Conservation (phyloP, 2,113 vertebrate species). For the Sclerurus mexicanus region DNA sequence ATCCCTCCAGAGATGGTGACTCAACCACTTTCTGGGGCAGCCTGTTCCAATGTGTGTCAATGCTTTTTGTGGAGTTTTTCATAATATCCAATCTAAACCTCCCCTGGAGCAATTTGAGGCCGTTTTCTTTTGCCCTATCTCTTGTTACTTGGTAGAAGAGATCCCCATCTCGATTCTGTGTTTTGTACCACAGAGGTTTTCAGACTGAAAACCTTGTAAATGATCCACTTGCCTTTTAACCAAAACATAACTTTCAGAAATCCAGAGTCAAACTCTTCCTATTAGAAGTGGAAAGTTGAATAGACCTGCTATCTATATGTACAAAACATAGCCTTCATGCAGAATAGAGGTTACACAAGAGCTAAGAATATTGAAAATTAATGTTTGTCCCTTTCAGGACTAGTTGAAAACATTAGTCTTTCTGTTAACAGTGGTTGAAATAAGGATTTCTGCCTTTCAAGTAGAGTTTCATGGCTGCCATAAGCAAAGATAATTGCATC, state of each 20-base stretch:
- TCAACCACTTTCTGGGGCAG: background rate
- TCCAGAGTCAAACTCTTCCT: background rate
- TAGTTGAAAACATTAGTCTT: background rate
- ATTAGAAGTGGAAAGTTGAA: background rate
- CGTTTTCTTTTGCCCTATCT: background rate
- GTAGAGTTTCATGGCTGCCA: background rate
- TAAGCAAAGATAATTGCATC: background rate
- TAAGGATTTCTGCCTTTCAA: background rate
- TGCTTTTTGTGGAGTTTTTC: background rate
- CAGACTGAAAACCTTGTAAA: background rate
- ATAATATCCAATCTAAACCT: background rate
- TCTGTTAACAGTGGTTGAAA: background rate
- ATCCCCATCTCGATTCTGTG: background rate
- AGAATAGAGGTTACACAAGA: background rate
- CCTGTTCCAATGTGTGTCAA: background rate
- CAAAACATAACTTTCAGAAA: background rate
- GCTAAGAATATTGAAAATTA: background rate
- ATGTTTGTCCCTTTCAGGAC: background rate
- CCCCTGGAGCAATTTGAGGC: background rate
- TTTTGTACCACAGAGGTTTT: background rate
- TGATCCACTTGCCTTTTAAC: background rate
- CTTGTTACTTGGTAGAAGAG: background rate
- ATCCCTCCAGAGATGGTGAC: background rate
- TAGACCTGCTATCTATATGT: background rate
- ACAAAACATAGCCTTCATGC: background rate